These are phyloP conservation scores for Brachypteracias leptosomus DNA, from an alignment of 2,113 vertebrate species.

Conservation along the genomic window DNA sequence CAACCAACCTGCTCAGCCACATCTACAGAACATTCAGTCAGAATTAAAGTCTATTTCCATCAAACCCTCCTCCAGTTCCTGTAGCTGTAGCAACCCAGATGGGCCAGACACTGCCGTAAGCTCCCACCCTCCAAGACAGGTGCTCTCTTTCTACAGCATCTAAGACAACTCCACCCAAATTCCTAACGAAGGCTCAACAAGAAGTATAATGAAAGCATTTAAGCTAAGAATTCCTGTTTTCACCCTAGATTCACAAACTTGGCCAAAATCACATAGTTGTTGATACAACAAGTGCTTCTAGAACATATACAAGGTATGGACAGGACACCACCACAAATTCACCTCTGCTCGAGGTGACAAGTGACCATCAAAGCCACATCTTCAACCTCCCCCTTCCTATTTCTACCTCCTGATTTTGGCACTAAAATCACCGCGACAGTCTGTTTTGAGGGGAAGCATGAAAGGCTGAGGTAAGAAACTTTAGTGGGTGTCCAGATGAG, in stretches of 20 bases:
- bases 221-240: background rate
- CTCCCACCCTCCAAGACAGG: background rate
- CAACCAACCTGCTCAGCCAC: background rate
- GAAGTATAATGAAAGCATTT: background rate
- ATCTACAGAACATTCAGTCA: background rate
- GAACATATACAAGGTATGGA: background rate
- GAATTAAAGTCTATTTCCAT: background rate
- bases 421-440: accelerated
- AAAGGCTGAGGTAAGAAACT: background rate
- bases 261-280: background rate
- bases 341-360: background rate
- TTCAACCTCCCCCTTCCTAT: background rate
- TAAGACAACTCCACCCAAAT: background rate
- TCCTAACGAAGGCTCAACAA: background rate
- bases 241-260: background rate
- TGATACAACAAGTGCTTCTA: background rate
- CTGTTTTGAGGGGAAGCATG: accelerated
- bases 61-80: background rate
- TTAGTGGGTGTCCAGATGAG: accelerated
- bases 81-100: background rate
- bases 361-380: background rate
- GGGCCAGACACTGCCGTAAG: background rate
- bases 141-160: background rate
- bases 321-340: background rate
- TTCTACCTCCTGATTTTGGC: background rate